phyloP scores from a whole-genome alignment of 2,888 invertebrate species.

The Leucoptera coffeella region DNA sequence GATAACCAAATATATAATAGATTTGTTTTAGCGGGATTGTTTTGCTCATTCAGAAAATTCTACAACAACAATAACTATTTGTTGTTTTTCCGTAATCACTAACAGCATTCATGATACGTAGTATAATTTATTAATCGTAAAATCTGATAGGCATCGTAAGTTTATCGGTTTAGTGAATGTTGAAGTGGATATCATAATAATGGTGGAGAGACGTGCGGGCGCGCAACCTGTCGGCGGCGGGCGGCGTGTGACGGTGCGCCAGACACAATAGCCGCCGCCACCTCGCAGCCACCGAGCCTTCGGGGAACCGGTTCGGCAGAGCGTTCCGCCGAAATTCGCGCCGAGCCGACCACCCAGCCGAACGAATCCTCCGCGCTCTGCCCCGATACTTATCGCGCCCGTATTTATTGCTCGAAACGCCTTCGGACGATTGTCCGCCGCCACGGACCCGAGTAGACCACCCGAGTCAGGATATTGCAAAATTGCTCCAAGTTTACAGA shows the following conservation, averaged over 20 bases:
- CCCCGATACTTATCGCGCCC: slow-evolving; percentile 39
- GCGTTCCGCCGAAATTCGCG: slow-evolving; percentile 46
- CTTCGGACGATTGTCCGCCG: slow-evolving; percentile 8
- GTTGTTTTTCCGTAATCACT: too few relatives aligned
- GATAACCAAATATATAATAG: too few relatives aligned
- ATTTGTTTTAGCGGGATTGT: too few relatives aligned
- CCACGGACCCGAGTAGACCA: slow-evolving; percentile 4
- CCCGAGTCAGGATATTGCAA: slow-evolving; percentile 5
- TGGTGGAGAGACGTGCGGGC: too few relatives aligned
- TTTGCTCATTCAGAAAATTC: too few relatives aligned
- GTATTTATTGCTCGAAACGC: slow-evolving; percentile 43
- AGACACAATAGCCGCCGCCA: slow-evolving; percentile 43
- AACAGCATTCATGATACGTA: too few relatives aligned
- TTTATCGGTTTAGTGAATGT: too few relatives aligned
- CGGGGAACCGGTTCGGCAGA: slow-evolving; percentile 39
- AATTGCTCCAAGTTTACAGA: too few relatives aligned
- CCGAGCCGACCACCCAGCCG: slow-evolving; percentile 46
- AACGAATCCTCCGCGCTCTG: slow-evolving; percentile 6
- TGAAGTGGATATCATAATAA: too few relatives aligned
- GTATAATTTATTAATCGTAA: too few relatives aligned
- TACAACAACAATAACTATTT: too few relatives aligned
- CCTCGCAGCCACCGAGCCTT: slow-evolving; percentile 24
- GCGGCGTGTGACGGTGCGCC: slow-evolving; percentile 12
- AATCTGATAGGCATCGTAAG: too few relatives aligned
- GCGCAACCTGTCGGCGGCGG: not conserved